Evolutionary conservation across 1,140 invertebrate species (phyloP).

Genomic region (Diachasmimorpha longicaudata): DNA sequence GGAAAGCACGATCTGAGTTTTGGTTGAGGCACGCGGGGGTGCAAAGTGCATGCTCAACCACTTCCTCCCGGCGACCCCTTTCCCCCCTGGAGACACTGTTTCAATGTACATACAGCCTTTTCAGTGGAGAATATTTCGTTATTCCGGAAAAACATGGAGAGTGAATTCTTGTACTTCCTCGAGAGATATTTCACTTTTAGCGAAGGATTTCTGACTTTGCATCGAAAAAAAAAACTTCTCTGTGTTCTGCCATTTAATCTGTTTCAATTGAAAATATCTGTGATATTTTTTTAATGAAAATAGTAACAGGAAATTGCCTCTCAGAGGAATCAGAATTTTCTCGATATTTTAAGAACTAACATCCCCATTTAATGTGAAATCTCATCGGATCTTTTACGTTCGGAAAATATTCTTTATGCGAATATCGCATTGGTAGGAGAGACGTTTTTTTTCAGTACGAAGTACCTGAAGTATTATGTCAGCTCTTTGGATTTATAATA

Average conservation of each 20-base stretch:
- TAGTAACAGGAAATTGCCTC: too few relatives aligned
- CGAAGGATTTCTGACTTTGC: neutral
- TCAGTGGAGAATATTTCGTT: neutral
- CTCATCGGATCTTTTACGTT: too few relatives aligned
- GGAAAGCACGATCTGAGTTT: neutral
- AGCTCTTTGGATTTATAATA: neutral
- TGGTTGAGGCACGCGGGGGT: neutral
- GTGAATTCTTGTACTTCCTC: neutral
- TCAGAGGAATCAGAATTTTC: too few relatives aligned
- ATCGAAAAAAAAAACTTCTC: too few relatives aligned
- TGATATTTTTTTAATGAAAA: too few relatives aligned
- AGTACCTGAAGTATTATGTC: neutral
- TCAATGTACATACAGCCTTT: neutral
- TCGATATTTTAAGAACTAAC: too few relatives aligned
- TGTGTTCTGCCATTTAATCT: too few relatives aligned
- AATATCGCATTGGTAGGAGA: too few relatives aligned
- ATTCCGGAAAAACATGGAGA: neutral
- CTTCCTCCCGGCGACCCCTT: neutral
- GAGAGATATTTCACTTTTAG: neutral
- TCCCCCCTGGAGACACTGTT: neutral
- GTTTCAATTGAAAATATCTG: too few relatives aligned
- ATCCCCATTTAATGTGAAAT: too few relatives aligned
- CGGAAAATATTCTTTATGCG: too few relatives aligned
- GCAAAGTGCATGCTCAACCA: neutral
- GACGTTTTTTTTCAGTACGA: neutral